Evolutionary conservation across 2,113 vertebrate genomes (phyloP).

Genomic region (Meles meles): DNA sequence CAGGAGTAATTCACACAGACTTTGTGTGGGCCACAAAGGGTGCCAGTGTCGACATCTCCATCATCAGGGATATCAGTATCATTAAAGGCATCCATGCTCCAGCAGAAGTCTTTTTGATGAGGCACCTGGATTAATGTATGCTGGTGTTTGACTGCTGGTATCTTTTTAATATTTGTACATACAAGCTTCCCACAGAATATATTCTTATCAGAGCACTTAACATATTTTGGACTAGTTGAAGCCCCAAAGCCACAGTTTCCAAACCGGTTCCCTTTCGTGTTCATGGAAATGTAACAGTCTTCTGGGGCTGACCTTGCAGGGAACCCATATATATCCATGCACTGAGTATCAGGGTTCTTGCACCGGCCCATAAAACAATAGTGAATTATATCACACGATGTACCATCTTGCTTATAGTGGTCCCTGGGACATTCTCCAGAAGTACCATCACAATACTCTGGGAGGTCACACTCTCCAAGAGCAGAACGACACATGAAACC

Average conservation of each 20-base stretch:
- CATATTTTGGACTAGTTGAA: accelerated
- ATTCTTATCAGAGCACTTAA: slow-evolving; percentile 24
- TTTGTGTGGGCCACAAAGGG: slow-evolving; percentile 20
- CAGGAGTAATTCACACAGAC: slow-evolving; percentile 47
- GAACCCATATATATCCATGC: not conserved
- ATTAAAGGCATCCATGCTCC: slow-evolving; percentile 39
- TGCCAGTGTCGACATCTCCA: not conserved
- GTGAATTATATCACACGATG: accelerated
- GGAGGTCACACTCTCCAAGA: slow-evolving; percentile 50
- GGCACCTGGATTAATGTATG: slow-evolving; percentile 35
- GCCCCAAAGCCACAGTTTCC: slow-evolving; percentile 65
- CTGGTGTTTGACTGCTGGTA: not conserved
- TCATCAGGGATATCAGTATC: accelerated
- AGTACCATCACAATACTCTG: slow-evolving; percentile 66
- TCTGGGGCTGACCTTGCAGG: slow-evolving; percentile 13
- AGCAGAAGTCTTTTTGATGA: slow-evolving; percentile 20
- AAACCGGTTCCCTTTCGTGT: slow-evolving; percentile 61
- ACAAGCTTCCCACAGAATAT: slow-evolving; percentile 72
- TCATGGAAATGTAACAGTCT: slow-evolving; percentile 45
- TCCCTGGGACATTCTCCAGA: slow-evolving; percentile 48
- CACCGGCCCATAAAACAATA: slow-evolving; percentile 35
- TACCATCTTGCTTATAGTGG: slow-evolving; percentile 58
- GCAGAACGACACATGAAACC: slow-evolving; percentile 51
- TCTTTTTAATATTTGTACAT: not conserved
- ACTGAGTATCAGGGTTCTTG: slow-evolving; percentile 5